phyloP scores from a whole-genome alignment of 2,888 invertebrate species.

The Drosophila pseudotalamancana region DNA sequence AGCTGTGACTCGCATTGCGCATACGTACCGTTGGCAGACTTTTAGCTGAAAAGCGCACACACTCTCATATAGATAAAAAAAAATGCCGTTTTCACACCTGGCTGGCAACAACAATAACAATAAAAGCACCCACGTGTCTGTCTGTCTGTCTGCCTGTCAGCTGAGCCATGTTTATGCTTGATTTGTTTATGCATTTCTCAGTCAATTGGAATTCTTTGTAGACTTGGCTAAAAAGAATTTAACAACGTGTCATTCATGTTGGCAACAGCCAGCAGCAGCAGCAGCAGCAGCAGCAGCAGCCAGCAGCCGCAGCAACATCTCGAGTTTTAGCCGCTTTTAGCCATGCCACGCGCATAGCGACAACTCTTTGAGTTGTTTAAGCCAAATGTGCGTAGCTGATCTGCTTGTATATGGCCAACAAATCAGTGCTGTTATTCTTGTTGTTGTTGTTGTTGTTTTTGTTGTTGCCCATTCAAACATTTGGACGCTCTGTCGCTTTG shows the following conservation, averaged over 20 bases:
- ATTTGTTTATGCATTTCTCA: slow-evolving; percentile 76
- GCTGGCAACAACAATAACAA: slow-evolving; percentile 48
- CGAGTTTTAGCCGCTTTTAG: slow-evolving; percentile 53
- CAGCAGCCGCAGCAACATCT: slow-evolving; percentile 13
- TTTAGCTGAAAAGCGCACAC: background rate
- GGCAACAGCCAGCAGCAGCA: slow-evolving; percentile 9
- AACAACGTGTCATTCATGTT: slow-evolving; percentile 42
- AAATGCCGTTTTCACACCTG: slow-evolving; percentile 74
- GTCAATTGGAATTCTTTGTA: slow-evolving; percentile 76
- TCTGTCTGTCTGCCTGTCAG: slow-evolving; percentile 3
- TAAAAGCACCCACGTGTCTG: slow-evolving; percentile 51
- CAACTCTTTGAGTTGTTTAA: slow-evolving; percentile 57
- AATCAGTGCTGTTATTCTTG: slow-evolving; percentile 51
- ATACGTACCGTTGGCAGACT: slow-evolving; percentile 52
- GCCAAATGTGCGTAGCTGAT: slow-evolving; percentile 77
- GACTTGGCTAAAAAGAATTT: slow-evolving; percentile 49
- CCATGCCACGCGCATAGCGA: slow-evolving; percentile 75
- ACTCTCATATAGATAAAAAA: slow-evolving; percentile 19
- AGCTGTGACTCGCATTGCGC: slow-evolving; percentile 43
- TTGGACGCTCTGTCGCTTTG: slow-evolving; percentile 71
- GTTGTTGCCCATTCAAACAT: slow-evolving; percentile 58
- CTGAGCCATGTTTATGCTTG: slow-evolving; percentile 53
- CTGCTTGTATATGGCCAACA: slow-evolving; percentile 77
- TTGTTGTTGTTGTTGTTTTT: slow-evolving; percentile 25
- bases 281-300: slow-evolving; percentile 12